Evolutionary conservation across 2,797 vertebrate genomes (phyloP).

Genomic region (Hozukius guyotensis): DNA sequence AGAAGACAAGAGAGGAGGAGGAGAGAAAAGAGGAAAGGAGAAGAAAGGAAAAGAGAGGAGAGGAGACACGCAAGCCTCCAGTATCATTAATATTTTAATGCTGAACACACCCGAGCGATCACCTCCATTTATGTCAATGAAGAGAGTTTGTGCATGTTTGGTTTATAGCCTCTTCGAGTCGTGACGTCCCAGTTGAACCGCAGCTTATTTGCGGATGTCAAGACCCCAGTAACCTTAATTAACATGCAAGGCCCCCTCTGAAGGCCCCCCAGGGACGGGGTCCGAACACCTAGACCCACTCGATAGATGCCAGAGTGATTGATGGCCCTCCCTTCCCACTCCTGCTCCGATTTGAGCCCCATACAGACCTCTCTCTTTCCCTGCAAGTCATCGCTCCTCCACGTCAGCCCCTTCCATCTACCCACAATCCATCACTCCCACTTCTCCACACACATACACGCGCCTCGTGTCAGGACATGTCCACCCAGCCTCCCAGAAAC

Average conservation of each 20-base stretch:
- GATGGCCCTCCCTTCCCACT: conserved; percentile 62
- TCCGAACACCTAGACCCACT: conserved; percentile 69
- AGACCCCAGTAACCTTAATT: conserved; percentile 64
- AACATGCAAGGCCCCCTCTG: conserved; percentile 68
- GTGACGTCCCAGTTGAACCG: neutral
- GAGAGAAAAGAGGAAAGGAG: neutral
- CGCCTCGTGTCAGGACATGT: conserved; percentile 31
- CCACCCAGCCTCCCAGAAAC: conserved; percentile 38
- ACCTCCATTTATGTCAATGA: conserved; percentile 54
- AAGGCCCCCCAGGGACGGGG: conserved; percentile 59
- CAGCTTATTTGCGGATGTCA: conserved; percentile 61
- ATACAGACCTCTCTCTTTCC: conserved; percentile 40
- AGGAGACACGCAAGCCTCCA: conserved; percentile 31
- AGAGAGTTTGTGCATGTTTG: conserved; percentile 25
- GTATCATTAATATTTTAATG: conserved; percentile 67
- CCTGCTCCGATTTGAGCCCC: conserved; percentile 47
- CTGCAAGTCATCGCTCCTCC: conserved; percentile 58
- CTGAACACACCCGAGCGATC: conserved; percentile 50
- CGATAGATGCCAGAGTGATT: conserved; percentile 76
- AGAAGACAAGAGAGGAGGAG: neutral
- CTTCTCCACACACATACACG: conserved; percentile 23
- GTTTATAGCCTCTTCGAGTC: neutral
- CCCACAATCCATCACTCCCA: conserved; percentile 70
- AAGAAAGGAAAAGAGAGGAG: neutral
- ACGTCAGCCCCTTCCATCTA: conserved; percentile 58